Base-by-base conservation (phyloP, 2,888 invertebrate genomes). In the Limnephilus rhombicus region DNA sequence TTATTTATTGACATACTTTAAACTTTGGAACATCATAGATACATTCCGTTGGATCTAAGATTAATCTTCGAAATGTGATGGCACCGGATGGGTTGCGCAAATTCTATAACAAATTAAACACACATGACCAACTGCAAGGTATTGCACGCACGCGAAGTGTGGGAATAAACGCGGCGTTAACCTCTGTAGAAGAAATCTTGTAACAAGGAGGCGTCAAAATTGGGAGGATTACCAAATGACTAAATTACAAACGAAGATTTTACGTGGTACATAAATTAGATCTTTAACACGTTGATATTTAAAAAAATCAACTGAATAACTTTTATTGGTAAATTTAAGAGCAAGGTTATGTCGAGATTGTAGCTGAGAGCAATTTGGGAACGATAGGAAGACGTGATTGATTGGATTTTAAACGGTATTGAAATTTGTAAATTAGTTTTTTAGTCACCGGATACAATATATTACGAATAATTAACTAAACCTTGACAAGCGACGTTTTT, bases 101-200 rank as follows among this genome's bases (percentile, higher is more conserved):
- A 18, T 68, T 11, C 37, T 80, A n/a, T 37, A 49, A 49, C 31
- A 86, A 45, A 86, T 86, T 49, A 15, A 29, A 31, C 29, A 24
- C 31, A 49, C 29, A 86, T 45, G 45, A 41, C 41, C 82, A 82
- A 34, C 34, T 82, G 12, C 82, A 34, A 85, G 68, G 85, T 41
- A 85, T 37, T 24, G 15, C 85, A 34, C 41, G 37, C 34, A 85
- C 37, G 31, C 68, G 31, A 49, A 89, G 89, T 89, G 91, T 89
- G 89, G 89, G 91, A 91, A 91, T 80, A 91, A 68, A 68, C 7
- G 11, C 68, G n/a, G 68, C 24, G 68, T 89, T 89, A 91, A 91
- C 91, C 91, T 91, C 87, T 91, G 89, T 49, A 85, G 91, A 68
- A 13, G 83, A 89, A 37, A 45, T 91, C 89, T 89, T 81, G 91